These are phyloP conservation scores for Latheticus oryzae DNA, from an alignment of 2,888 invertebrate genomes.

Conservation along the genomic window DNA sequence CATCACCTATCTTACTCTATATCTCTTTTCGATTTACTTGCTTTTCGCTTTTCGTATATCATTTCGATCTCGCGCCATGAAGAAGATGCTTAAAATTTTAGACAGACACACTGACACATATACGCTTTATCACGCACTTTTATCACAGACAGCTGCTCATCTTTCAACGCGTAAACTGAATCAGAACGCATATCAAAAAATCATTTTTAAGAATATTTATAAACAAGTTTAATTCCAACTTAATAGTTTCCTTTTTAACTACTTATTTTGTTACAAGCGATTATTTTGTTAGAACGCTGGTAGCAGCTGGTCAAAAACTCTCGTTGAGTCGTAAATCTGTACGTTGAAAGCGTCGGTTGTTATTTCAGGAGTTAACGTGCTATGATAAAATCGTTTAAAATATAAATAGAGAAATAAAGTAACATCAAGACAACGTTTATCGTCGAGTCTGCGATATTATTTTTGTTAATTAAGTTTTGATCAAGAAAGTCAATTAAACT, in stretches of 20 bases:
- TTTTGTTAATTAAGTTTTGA: slow-evolving; percentile 36
- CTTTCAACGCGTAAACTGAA: no score
- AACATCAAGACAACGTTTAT: slow-evolving; percentile 26
- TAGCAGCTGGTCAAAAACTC: slow-evolving; percentile 11
- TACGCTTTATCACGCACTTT: slow-evolving; percentile 13
- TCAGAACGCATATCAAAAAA: no score
- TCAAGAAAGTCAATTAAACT: slow-evolving; percentile 38
- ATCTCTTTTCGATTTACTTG: slow-evolving; percentile 43
- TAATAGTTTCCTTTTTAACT: no score
- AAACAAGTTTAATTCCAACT: not conserved
- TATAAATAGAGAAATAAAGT: slow-evolving; percentile 35
- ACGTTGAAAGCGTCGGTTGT: slow-evolving; percentile 19
- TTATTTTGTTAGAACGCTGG: slow-evolving; percentile 14
- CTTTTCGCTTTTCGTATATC: slow-evolving; percentile 38
- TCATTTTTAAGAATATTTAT: no score
- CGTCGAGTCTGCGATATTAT: slow-evolving; percentile 35
- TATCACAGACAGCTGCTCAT: slow-evolving; percentile 2
- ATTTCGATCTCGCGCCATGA: slow-evolving; percentile 27
- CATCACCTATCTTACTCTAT: slow-evolving; percentile 42
- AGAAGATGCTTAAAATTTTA: slow-evolving; percentile 36
- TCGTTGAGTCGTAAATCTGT: slow-evolving; percentile 24
- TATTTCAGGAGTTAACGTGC: slow-evolving; percentile 32
- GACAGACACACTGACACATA: slow-evolving; percentile 17
- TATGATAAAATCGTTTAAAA: slow-evolving; percentile 31
- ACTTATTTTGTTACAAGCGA: slow-evolving; percentile 4